Base-by-base conservation (phyloP, 2,797 vertebrate genomes). In the Chiloscyllium punctatum region DNA sequence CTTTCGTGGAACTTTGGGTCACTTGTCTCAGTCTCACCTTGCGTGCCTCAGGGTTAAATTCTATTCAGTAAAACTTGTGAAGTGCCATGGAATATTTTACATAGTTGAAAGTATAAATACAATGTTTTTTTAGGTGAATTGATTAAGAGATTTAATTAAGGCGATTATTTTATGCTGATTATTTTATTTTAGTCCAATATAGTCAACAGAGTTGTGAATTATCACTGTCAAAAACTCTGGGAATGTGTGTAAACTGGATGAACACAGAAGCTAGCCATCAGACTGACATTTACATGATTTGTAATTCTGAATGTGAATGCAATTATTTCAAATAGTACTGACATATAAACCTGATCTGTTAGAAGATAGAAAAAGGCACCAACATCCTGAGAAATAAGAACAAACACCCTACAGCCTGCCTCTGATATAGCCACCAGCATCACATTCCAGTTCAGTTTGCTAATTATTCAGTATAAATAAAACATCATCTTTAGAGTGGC, bases 391-490 rank as follows among this genome's bases (percentile, higher is more conserved):
- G 87, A 62, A n/a, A 42, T 11, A 42, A 21, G 21, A 23, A 8
- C 23, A 23, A 7, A 18, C 79, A 42, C 18, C 79, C 79, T 8
- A 68, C 33, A 27, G 2, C 90, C 68, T 69, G 33, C 66, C 21
- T 23, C 66, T 37, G 66, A 92, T 4, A 95, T 30, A 95, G 42
- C 48, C 30, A 48, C 37, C 30, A n/a, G 27, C 94, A 95, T 96
- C 96, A 96, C 95, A 96, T 96, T 96, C 97, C 96, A 96, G 96
- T 96, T 97, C 96, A 98, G 97, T 97, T 97, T 97, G 96, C 88
- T 96, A 42, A 77, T 96, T 96, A 96, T 97, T 96, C 96, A 96
- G 95, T 84, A 96, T 96, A 96, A 97, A 97, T 96, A 96, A 96
- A 97, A 94, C 96, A 96, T 96, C 13, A 72, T 97, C 96, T 97